These are phyloP conservation scores for Romanogobio albipinnatus DNA, from an alignment of 2,113 vertebrate species.

Conservation along the genomic window DNA sequence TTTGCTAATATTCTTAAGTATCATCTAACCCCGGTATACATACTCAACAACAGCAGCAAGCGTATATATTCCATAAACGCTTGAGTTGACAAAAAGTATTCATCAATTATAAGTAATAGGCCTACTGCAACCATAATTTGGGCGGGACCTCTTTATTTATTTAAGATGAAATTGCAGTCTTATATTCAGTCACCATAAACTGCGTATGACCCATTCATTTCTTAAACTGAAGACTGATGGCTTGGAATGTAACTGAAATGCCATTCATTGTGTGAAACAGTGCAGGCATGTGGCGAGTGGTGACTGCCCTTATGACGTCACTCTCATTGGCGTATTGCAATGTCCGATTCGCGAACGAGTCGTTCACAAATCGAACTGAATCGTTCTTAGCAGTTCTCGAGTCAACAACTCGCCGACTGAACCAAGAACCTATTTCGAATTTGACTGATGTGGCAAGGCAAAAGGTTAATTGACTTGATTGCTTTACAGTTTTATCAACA, in stretches of 20 bases:
- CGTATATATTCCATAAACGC: background rate
- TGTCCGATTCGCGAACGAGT: background rate
- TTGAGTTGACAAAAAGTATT: background rate
- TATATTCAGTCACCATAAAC: background rate
- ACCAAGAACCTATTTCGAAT: background rate
- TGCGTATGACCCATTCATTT: background rate
- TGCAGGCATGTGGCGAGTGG: constrained; percentile 40
- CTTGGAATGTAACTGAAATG: constrained; percentile 1
- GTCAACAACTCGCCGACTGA: background rate
- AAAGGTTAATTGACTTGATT: background rate
- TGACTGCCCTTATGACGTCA: constrained; percentile 49
- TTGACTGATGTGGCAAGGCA: background rate
- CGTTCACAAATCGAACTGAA: background rate
- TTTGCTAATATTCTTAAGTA: background rate
- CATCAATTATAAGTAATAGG: background rate
- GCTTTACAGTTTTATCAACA: background rate
- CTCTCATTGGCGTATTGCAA: constrained; percentile 26
- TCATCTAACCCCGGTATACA: background rate
- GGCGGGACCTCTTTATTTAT: background rate
- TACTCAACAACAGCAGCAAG: background rate
- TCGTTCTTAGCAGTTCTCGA: background rate
- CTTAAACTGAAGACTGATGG: background rate
- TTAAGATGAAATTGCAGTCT: background rate
- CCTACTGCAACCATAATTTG: background rate
- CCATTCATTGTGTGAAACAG: constrained; percentile 19